Base-by-base conservation (phyloP, 2,888 invertebrate species). In the Phalangium opilio region DNA sequence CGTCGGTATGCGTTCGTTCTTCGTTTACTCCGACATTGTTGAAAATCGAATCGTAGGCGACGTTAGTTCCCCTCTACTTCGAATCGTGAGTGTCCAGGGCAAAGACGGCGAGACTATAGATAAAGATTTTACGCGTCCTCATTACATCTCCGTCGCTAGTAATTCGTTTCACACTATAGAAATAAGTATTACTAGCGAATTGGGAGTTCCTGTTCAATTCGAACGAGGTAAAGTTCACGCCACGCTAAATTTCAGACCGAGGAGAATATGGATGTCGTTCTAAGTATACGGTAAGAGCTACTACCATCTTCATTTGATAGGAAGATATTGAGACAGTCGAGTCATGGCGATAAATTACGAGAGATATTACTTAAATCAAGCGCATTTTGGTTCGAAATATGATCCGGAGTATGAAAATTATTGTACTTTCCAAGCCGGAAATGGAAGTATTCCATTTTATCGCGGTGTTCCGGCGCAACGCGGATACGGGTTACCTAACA, bases 11-110 rank as follows among this genome's bases (percentile, higher is more conserved):
- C n/a, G 18, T 19, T 34, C 42, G 2, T 15, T 60, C 34, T 55
- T 27, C 45, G 41, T 61, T 35, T 56, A 58, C 51, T 50, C 54
- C 17, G 56, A 61, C 44, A 48, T 61, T 10, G 53, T 58, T 2
- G 55, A 57, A 44, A 56, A 57, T 1, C 45, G 36, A 43, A 20
- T 48, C 11, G 45, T 50, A 21, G 60, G 63, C n/a, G 58, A 60
- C 43, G 47, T 49, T 4, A 34, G 53, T 32, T 52, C 58, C 11
- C 50, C 55, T 2, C 50, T 62, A 12, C 18, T 61, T 11, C 47
- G 60, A n/a, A 55, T 61, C 14, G 57, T 59, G 1, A 51, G 51
- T 18, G 43, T 59, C 17, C 21, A 14, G 11, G 35, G 43, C 15
- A n/a, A 40, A 14, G 42, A 44, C 7, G 46, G 39, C 5, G 43